Evolutionary conservation across 2,797 vertebrate species (phyloP), one percentile per base, ranked within the genome.

Genomic region (Clarias pachynema): DNA sequence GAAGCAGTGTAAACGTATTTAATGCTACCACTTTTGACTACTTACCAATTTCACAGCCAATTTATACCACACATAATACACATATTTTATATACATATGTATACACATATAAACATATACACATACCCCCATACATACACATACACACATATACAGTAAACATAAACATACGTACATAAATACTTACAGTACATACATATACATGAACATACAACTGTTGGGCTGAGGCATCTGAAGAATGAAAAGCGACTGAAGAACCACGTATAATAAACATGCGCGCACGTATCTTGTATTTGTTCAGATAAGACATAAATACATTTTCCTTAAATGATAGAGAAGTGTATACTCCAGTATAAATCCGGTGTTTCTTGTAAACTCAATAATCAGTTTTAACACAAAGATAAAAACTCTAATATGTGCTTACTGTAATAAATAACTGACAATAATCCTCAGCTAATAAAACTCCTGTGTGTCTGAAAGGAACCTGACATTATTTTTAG

Each of bases 181-280:
- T 44, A 40, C 4, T 40, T 7, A 40, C 37, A 40, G 37, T 40
- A 44, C 8, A 10, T 49, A 49, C 8, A 44, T 1, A 44, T 44
- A 44, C 44, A 0, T 49, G 10, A 2, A 49, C 44, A 84, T 79
- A 80, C 88, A 87, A 86, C 86, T 84, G 83, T 79, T 84, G 65
- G 84, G 83, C 60, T 70, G 31, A 82, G 37, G 65, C 34, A 66
- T 79, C 70, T 84, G 57, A 79, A 84, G 80, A 89, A 81, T 85
- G 85, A 70, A 65, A 22, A 60, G 62, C 37, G 26, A 59, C 82
- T 80, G 31, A 84, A 79, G 79, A 85, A 80, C 63, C 81, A 90
- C 82, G 73, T 84, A 73, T 40, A 88, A 88, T 86, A 89, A 90
- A 88, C 57, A 66, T 65, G 80, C 57, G 57, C 81, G 40, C 53